These are phyloP conservation scores for Laothoe populi DNA, from an alignment of 2,888 invertebrate genomes.

Conservation along the genomic window DNA sequence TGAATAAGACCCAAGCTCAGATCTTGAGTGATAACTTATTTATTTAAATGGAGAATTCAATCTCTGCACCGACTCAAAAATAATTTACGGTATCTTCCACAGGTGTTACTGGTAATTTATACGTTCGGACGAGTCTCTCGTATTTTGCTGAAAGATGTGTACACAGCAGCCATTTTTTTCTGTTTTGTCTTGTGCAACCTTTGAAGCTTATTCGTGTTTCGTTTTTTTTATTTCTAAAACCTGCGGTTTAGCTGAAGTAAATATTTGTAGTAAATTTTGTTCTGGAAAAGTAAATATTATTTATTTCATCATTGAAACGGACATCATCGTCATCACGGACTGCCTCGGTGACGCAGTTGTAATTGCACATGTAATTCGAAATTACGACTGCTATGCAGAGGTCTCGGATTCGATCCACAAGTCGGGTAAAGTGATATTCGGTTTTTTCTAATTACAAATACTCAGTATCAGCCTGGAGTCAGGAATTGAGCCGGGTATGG, in stretches of 20 bases:
- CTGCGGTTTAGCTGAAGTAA: not conserved
- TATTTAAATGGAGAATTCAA: conserved; percentile 39
- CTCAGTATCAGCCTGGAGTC: too few species aligned
- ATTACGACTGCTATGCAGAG: too few species aligned
- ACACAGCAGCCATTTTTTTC: not conserved
- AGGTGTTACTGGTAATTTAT: conserved; percentile 39
- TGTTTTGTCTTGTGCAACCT: not conserved
- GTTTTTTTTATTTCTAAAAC: not conserved
- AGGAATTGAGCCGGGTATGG: too few species aligned
- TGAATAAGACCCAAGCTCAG: not conserved
- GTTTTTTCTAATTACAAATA: too few species aligned
- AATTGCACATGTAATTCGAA: too few species aligned
- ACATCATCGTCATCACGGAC: too few species aligned
- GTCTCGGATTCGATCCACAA: too few species aligned
- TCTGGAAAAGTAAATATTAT: not conserved
- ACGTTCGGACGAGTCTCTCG: conserved; percentile 33
- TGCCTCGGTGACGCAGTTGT: too few species aligned
- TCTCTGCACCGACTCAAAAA: conserved; percentile 39
- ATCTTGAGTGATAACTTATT: conserved; percentile 25
- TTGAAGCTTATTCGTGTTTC: not conserved
- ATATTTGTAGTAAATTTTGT: not conserved
- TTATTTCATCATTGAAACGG: too few species aligned
- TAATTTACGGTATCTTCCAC: conserved; percentile 41
- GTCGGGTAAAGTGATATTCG: too few species aligned
- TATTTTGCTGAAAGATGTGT: conserved; percentile 38